A percentile compares a stretch with the other conserved stretches of the same genome.
These are phyloP conservation scores for Mola mola DNA, from an alignment of 2,113 vertebrate genomes.

Conservation along the genomic window DNA sequence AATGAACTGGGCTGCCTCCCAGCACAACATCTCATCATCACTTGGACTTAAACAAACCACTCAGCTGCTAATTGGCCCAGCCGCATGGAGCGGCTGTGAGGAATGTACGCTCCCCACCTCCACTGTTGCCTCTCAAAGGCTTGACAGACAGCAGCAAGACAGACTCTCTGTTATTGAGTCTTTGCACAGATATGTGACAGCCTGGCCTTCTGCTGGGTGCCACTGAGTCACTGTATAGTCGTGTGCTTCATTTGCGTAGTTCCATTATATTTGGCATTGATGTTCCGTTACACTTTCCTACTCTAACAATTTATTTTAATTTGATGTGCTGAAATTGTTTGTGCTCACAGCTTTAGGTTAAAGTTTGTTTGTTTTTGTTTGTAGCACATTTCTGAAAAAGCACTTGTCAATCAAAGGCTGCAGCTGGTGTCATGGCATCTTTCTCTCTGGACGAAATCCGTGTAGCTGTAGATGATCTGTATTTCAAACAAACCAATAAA, in stretches of 20 bases:
- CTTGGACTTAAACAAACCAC: slow-evolving; percentile 80
- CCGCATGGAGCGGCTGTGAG: slow-evolving; percentile 75
- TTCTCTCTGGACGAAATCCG: background rate
- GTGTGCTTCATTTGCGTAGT: background rate
- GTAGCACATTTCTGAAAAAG: background rate
- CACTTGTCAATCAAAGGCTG: slow-evolving; percentile 30
- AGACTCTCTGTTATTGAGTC: slow-evolving; percentile 63
- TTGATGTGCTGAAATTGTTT: background rate
- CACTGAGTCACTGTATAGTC: slow-evolving; percentile 21
- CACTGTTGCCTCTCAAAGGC: slow-evolving; percentile 71
- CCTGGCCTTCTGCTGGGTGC: slow-evolving; percentile 51
- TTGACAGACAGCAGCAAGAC: slow-evolving; percentile 73
- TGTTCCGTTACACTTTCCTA: background rate
- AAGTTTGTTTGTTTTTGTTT: background rate
- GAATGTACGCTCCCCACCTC: slow-evolving; percentile 74
- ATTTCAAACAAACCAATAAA: slow-evolving; percentile 53
- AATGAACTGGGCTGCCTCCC: slow-evolving; percentile 79
- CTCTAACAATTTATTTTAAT: background rate
- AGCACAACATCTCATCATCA: slow-evolving; percentile 78
- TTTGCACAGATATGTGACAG: slow-evolving; percentile 70
- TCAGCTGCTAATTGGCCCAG: slow-evolving; percentile 80
- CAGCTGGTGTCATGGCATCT: background rate
- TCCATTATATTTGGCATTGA: slow-evolving; percentile 6
- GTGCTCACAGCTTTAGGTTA: background rate
- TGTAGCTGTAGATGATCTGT: slow-evolving; percentile 8